Base-by-base conservation (phyloP, 2,113 vertebrate genomes). In the Miniopterus natalensis region DNA sequence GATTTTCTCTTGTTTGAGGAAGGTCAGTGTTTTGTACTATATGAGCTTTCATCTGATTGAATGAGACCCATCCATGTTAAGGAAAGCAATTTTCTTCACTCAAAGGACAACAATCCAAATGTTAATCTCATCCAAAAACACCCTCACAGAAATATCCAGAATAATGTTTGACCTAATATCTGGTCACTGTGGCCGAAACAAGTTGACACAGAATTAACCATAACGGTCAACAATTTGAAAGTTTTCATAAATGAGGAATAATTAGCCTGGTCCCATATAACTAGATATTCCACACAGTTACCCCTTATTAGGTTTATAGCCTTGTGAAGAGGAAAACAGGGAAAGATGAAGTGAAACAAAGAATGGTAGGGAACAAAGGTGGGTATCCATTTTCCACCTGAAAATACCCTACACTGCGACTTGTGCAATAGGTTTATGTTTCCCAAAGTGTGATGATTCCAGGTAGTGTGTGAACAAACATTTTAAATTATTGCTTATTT, bases 161-260 rank as follows among this genome's bases (percentile, higher is more conserved):
- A 91, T 63, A 90, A 91, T 71, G 66, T 57, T 78, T 92, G 83
- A 59, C 59, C 65, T 83, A 23, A 23, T 77, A 42, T 83, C 47
- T 74, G 51, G 40, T 25, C 42, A 81, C 49, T 14, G 1, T 18
- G 45, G 21, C 11, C 36, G n/a, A 93, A 29, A 11, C 36, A 63
- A 79, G 17, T 15, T 86, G 75, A 87, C 49, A 87, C 36, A 70
- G 42, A 80, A 80, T 80, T 65, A 95, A 83, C 57, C 25, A 66
- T 66, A 40, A 81, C 17, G 61, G 49, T 31, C 47, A 78, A 87
- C 21, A 42, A 68, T 55, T 61, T 53, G 55, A 92, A 86, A 49
- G 20, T 79, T 53, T 47, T 80, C 79, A 66, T 74, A 74, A 80
- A 61, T 40, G 5, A 84, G 70, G 12, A 8, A 20, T 61, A 8